phyloP scores from a whole-genome alignment of 1,140 invertebrate species.

The Dinoponera quadriceps region DNA sequence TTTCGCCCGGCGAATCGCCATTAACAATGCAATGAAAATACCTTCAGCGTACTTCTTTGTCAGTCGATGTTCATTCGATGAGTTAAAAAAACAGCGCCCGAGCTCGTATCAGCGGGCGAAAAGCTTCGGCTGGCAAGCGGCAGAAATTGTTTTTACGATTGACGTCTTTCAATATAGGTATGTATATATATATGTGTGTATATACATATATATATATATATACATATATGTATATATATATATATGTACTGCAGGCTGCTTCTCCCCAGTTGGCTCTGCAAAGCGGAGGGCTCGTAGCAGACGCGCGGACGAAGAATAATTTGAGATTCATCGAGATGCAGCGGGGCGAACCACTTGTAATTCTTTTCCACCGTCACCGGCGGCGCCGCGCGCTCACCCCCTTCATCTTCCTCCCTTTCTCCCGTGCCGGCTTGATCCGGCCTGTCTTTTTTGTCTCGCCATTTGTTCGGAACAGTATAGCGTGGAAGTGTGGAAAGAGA shows the following conservation, averaged over 20 bases:
- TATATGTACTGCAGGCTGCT: not conserved
- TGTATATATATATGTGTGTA: constrained; percentile 19
- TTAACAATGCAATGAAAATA: constrained; percentile 53
- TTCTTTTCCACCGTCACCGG: constrained; percentile 81
- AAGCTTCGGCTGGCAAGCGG: not conserved
- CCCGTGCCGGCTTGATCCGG: constrained; percentile 39
- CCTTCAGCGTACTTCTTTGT: constrained; percentile 17
- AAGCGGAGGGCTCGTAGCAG: constrained; percentile 11
- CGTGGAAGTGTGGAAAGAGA: constrained; percentile 61
- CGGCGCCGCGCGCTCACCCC: constrained; percentile 61
- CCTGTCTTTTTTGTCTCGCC: constrained; percentile 76
- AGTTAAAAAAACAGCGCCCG: constrained; percentile 38
- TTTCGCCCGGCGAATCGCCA: constrained; percentile 4
- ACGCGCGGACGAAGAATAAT: constrained; percentile 80
- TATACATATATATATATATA: constrained; percentile 26
- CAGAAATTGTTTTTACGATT: constrained; percentile 62
- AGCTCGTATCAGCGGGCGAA: constrained; percentile 23
- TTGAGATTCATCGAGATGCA: constrained; percentile 84
- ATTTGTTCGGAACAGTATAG: constrained; percentile 79
- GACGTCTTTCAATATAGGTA: constrained; percentile 49
- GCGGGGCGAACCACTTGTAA: constrained; percentile 83
- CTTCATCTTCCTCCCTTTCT: constrained; percentile 37
- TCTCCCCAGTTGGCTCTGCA: constrained; percentile 24
- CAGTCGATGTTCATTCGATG: constrained; percentile 41
- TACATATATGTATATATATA: constrained; percentile 34